Percentiles rank a stretch among this genome's conserved stretches.
Evolutionary conservation across 2,113 vertebrate genomes (phyloP).

Genomic region (Pampusana beccarii): DNA sequence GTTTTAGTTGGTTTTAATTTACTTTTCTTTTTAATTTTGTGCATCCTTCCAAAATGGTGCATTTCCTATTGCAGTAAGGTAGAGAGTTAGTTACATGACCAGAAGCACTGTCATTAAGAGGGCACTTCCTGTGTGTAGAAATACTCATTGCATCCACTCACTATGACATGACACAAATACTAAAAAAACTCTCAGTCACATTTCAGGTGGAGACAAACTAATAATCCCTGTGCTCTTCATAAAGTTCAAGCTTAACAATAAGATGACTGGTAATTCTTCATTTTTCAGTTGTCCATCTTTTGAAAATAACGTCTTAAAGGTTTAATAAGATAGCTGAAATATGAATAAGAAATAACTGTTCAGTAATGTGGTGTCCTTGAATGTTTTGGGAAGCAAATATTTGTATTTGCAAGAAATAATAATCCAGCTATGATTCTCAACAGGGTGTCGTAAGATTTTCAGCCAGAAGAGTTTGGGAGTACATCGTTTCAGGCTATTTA

Average conservation of each 20-base stretch:
- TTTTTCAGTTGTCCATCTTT: slow-evolving; percentile 9
- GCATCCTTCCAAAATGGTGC: neutral
- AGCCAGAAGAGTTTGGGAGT: slow-evolving; percentile 63
- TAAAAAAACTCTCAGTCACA: neutral
- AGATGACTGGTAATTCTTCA: neutral
- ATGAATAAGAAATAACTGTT: slow-evolving; percentile 37
- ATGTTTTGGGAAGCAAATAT: slow-evolving; percentile 62
- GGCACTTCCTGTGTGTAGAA: neutral
- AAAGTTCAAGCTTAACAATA: neutral
- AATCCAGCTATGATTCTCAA: slow-evolving; percentile 73
- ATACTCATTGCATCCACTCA: neutral
- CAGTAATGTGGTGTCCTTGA: slow-evolving; percentile 11
- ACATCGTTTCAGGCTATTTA: slow-evolving; percentile 75
- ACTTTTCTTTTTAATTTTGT: neutral
- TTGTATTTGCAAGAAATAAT: slow-evolving; percentile 73
- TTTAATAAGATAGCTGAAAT: slow-evolving; percentile 47
- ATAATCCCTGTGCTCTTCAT: neutral
- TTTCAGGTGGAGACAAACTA: neutral
- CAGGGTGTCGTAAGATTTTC: slow-evolving; percentile 72
- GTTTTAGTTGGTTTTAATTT: neutral
- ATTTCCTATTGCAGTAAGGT: neutral
- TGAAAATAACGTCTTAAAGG: slow-evolving; percentile 47
- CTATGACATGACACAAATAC: neutral
- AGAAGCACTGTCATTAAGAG: neutral
- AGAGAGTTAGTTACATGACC: neutral